phyloP scores from a whole-genome alignment of 2,888 invertebrate genomes.

The Rhagophthalmus giganteus region DNA sequence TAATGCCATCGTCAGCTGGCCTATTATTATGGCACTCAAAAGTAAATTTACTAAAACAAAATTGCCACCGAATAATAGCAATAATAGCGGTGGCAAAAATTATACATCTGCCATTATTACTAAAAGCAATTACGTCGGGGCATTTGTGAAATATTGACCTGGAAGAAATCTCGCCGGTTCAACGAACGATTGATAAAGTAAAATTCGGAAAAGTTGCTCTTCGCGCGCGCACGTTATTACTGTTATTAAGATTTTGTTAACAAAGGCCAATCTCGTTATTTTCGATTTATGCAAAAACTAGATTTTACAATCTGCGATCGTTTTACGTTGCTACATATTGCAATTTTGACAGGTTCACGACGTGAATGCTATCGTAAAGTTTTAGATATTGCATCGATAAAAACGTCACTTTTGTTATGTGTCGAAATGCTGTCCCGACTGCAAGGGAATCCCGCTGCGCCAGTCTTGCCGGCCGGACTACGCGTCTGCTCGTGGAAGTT shows the following conservation, averaged over 20 bases:
- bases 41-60: slow-evolving; percentile 18
- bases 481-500: slow-evolving; percentile 21
- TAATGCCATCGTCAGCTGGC: neutral
- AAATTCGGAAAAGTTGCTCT: slow-evolving; percentile 11
- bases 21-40: slow-evolving; percentile 18
- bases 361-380: slow-evolving; percentile 29
- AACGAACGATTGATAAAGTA: slow-evolving; percentile 18
- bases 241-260: slow-evolving; percentile 13
- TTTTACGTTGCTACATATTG: slow-evolving; percentile 21
- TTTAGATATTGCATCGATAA: slow-evolving; percentile 30
- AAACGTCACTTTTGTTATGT: slow-evolving; percentile 30
- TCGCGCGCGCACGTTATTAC: slow-evolving; percentile 13
- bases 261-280: slow-evolving; percentile 9
- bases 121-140: slow-evolving; percentile 21
- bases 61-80: slow-evolving; percentile 23
- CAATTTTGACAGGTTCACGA: slow-evolving; percentile 28
- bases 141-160: slow-evolving; percentile 15
- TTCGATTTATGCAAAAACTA: slow-evolving; percentile 22
- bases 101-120: slow-evolving; percentile 18
- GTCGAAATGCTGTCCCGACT: slow-evolving; percentile 29
- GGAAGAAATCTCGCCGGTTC: slow-evolving; percentile 11
- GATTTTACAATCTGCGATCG: slow-evolving; percentile 15
- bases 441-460: slow-evolving; percentile 25
- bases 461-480: slow-evolving; percentile 15
- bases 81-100: slow-evolving; percentile 10